A percentile compares a stretch with the other conserved stretches of the same genome.
These are phyloP conservation scores for Sebastes miniatus DNA, from an alignment of 2,797 vertebrate genomes.

Conservation along the genomic window DNA sequence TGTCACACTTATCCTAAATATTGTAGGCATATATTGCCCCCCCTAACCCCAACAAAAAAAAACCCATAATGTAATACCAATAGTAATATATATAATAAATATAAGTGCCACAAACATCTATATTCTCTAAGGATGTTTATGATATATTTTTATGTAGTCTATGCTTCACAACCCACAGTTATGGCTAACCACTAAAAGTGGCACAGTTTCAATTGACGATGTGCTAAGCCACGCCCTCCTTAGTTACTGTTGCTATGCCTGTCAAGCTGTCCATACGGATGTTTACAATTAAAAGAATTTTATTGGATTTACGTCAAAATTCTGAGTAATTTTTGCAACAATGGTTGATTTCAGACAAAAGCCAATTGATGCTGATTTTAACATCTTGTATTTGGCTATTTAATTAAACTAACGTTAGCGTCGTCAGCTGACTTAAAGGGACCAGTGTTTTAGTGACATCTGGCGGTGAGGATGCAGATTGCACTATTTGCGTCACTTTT, in stretches of 20 bases:
- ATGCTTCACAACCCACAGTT: background rate
- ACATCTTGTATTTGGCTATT: background rate
- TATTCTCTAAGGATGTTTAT: background rate
- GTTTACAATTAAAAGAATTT: background rate
- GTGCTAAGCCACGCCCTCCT: background rate
- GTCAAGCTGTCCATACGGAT: background rate
- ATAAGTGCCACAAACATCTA: background rate
- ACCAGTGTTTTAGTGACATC: too few relatives aligned
- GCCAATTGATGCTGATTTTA: background rate
- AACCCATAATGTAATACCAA: too few relatives aligned
- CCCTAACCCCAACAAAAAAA: too few relatives aligned
- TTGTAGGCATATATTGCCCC: background rate
- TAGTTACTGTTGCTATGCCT: too few relatives aligned
- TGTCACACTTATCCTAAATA: conserved; percentile 20
- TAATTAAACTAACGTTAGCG: background rate
- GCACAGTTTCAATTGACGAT: background rate
- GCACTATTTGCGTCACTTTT: background rate
- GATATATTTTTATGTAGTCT: background rate
- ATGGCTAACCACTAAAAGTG: background rate
- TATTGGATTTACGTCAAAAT: background rate
- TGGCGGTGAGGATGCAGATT: too few relatives aligned
- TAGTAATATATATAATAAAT: background rate
- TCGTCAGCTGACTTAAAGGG: background rate
- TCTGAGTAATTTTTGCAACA: background rate
- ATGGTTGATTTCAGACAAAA: background rate